These are phyloP conservation scores for Pseudomyrmex pallidus DNA, from an alignment of 1,140 invertebrate genomes.

Conservation along the genomic window DNA sequence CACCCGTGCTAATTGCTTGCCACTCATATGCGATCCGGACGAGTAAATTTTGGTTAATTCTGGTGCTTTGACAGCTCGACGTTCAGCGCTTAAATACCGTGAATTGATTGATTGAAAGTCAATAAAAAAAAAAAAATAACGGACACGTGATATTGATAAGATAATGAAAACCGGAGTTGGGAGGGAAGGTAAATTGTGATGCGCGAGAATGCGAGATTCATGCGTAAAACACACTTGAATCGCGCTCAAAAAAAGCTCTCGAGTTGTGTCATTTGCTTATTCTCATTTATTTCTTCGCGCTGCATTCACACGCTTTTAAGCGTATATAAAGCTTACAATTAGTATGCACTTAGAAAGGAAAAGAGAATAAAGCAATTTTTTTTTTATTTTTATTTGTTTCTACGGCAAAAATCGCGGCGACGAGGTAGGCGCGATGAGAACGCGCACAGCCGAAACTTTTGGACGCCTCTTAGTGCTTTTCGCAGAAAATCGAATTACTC, in stretches of 20 bases:
- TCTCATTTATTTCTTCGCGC: constrained; percentile 20
- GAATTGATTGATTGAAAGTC: constrained; percentile 49
- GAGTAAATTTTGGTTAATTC: constrained; percentile 40
- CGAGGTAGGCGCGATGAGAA: constrained; percentile 6
- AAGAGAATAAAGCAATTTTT: constrained; percentile 47
- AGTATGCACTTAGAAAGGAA: constrained; percentile 15
- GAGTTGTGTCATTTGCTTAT: constrained; percentile 15
- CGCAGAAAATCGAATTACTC: constrained; percentile 77
- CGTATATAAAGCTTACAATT: constrained; percentile 17
- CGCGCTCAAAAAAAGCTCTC: constrained; percentile 6
- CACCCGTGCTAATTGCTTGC: constrained; percentile 45
- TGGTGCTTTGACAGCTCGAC: constrained; percentile 27
- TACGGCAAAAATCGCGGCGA: constrained; percentile 23
- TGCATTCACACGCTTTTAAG: constrained; percentile 20
- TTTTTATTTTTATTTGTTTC: background rate
- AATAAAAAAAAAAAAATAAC: constrained; percentile 45
- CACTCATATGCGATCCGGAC: constrained; percentile 27
- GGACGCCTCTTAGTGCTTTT: constrained; percentile 69
- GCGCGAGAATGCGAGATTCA: background rate
- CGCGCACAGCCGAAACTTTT: constrained; percentile 38
- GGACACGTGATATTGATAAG: background rate
- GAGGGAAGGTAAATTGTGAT: background rate
- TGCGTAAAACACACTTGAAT: constrained; percentile 5
- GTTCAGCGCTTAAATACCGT: constrained; percentile 39
- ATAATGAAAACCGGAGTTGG: background rate